Percentiles rank a stretch among this genome's conserved stretches.
Evolutionary conservation across 1,140 invertebrate genomes (phyloP).

Genomic region (Drosophila tsacasi): DNA sequence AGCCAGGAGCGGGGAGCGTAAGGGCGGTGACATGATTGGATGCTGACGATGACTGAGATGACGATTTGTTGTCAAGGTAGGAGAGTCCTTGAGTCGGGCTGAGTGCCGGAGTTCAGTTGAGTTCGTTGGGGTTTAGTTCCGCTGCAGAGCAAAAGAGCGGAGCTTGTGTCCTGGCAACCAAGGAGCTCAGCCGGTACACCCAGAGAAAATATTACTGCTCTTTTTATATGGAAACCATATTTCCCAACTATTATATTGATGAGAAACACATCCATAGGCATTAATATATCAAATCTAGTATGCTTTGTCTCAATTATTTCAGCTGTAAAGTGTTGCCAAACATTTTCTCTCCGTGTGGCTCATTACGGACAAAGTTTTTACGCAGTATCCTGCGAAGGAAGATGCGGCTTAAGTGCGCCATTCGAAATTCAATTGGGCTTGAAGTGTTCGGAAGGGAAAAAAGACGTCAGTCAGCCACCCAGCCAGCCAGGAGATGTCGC

Average conservation of each 20-base stretch:
- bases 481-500: conserved; percentile 34
- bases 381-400: conserved; percentile 50
- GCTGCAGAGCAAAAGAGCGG: conserved; percentile 21
- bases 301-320: background rate
- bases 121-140: conserved; percentile 44
- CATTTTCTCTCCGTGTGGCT: conserved; percentile 29
- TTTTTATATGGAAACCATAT: background rate
- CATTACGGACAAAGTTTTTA: conserved; percentile 65
- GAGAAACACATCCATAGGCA: background rate
- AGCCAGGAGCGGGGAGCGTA: background rate
- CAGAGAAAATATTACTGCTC: background rate
- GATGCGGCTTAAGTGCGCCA: conserved; percentile 64
- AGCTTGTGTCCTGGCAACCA: conserved; percentile 63
- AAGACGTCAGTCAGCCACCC: conserved; percentile 26
- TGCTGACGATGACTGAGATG: conserved; percentile 48
- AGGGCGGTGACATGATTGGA: conserved; percentile 53
- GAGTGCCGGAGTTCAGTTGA: conserved; percentile 40
- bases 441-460: conserved; percentile 75
- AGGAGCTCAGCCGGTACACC: conserved; percentile 24
- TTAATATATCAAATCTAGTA: background rate
- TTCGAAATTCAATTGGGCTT: conserved; percentile 80
- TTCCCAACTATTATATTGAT: background rate
- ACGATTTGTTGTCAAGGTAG: conserved; percentile 60
- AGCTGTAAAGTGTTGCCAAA: background rate
- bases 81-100: conserved; percentile 30